Evolutionary conservation across 1,140 invertebrate species (phyloP).

Genomic region (Leptopilina boulardi): DNA sequence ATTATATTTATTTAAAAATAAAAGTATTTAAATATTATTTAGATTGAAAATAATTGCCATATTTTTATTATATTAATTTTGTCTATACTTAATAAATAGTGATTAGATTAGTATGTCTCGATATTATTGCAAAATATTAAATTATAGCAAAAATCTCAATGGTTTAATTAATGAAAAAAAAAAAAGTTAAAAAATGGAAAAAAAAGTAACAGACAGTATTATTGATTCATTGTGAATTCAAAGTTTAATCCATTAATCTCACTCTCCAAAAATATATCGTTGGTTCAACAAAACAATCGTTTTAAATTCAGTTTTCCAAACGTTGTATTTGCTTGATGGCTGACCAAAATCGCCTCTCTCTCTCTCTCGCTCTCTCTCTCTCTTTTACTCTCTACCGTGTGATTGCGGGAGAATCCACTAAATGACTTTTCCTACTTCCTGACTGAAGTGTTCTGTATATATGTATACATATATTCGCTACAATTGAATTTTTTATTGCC

Average conservation of each 20-base stretch:
- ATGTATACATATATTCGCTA: not conserved
- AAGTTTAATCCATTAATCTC: slow-evolving; percentile 18
- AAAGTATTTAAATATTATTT: no score
- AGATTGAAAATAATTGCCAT: no score
- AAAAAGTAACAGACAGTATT: not conserved
- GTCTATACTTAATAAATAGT: no score
- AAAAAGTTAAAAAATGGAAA: not conserved
- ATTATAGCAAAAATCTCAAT: not conserved
- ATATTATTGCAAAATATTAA: no score
- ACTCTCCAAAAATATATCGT: not conserved
- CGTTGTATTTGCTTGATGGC: not conserved
- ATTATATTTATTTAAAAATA: no score
- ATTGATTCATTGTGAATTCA: not conserved
- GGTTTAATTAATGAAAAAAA: not conserved
- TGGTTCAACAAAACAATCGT: not conserved
- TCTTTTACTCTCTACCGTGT: no score
- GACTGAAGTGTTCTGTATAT: not conserved
- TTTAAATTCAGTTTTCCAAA: not conserved
- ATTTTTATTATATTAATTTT: no score
- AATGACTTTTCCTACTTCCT: slow-evolving; percentile 6
- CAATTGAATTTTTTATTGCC: not conserved
- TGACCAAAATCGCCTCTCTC: not conserved
- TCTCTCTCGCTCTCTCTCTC: no score
- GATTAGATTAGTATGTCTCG: no score
- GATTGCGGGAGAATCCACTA: not conserved